Conservation (phyloP, 2,888 invertebrate genomes). For the Cerastis rubricosa region DNA sequence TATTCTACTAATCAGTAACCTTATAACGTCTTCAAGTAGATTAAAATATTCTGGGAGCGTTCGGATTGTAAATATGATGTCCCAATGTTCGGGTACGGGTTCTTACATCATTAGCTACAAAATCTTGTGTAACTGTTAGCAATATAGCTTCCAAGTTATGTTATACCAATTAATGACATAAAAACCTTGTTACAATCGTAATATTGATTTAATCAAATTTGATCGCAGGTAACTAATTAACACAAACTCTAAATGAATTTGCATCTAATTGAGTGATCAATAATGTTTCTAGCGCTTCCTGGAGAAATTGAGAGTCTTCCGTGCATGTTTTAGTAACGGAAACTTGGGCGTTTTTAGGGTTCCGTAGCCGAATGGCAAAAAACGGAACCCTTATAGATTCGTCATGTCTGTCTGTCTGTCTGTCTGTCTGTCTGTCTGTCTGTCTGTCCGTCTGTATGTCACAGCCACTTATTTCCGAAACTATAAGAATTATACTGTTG, state of each 20-base stretch:
- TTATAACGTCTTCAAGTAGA: constrained; percentile 44
- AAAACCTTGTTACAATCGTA: constrained; percentile 33
- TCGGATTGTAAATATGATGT: constrained; percentile 47
- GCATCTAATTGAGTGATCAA: constrained; percentile 13
- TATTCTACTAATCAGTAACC: constrained; percentile 45
- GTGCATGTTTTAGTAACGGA: constrained; percentile 4
- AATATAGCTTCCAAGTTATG: constrained; percentile 8
- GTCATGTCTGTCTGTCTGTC: no score
- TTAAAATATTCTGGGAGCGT: constrained; percentile 61
- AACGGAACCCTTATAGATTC: no score
- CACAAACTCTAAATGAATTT: constrained; percentile 26
- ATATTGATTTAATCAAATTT: constrained; percentile 42
- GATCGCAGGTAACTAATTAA: constrained; percentile 40
- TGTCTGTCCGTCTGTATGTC: no score
- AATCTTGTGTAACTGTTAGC: constrained; percentile 34
- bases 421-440: no score
- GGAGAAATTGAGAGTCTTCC: constrained; percentile 19
- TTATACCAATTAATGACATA: constrained; percentile 31
- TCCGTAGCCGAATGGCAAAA: no score
- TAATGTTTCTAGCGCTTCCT: constrained; percentile 32
- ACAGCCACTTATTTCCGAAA: no score
- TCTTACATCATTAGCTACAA: constrained; percentile 42
- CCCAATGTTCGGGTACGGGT: constrained; percentile 32
- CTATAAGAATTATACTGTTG: no score
- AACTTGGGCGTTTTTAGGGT: constrained; percentile 11